A percentile compares a stretch with the other conserved stretches of the same genome.
Evolutionary conservation across 2,797 vertebrate genomes (phyloP).

Genomic region (Cercopithecus neglectus): DNA sequence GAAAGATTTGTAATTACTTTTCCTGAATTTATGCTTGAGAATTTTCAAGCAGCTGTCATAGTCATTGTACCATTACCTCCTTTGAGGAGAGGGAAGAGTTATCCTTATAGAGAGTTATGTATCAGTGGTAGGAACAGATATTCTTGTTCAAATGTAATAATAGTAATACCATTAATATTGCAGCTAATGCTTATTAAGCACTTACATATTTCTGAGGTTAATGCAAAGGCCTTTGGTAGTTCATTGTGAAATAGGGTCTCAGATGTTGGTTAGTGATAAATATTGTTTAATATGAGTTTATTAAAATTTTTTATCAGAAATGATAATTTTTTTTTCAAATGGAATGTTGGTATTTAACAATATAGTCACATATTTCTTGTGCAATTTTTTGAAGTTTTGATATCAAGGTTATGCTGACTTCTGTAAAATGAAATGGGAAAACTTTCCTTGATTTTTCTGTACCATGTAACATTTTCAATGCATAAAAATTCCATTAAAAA

Average conservation of each 20-base stretch:
- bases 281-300: not conserved
- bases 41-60: not conserved
- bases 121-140: not conserved
- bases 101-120: not conserved
- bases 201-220: not conserved
- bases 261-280: not conserved
- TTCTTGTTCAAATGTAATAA: not conserved
- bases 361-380: not conserved
- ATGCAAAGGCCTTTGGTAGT: not conserved
- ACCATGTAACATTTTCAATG: not conserved
- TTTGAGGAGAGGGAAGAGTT: not conserved
- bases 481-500: not conserved
- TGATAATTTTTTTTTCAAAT: not conserved
- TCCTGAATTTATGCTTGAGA: not conserved
- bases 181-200: not conserved
- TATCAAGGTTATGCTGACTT: not conserved
- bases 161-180: not conserved
- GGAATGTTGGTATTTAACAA: not conserved
- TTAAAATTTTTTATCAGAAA: not conserved
- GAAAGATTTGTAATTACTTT: not conserved
- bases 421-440: slow-evolving; percentile 16
- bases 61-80: not conserved
- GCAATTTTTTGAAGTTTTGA: slow-evolving; percentile 9
- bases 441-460: slow-evolving; percentile 14
- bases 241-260: not conserved